These are phyloP conservation scores for Panagrolaimus sp. DNA, from an alignment of 1,140 invertebrate species.

Conservation along the genomic window DNA sequence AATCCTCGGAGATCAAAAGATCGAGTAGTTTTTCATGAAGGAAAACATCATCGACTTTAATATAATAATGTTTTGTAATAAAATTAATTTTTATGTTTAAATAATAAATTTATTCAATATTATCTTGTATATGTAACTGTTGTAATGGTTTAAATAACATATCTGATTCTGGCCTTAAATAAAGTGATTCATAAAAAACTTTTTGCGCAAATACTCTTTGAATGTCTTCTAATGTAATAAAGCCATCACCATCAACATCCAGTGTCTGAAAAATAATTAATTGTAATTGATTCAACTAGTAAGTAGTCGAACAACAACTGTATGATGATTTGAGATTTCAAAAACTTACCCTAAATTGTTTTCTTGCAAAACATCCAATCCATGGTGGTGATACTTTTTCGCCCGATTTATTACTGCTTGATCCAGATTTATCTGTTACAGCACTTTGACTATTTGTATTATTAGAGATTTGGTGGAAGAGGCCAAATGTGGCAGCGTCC, in stretches of 20 bases:
- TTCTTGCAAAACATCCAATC: constrained; percentile 10
- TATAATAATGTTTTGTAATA: background rate
- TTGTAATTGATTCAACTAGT: background rate
- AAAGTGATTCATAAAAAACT: constrained; percentile 9
- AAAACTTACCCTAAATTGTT: constrained; percentile 25
- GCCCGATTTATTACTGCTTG: background rate
- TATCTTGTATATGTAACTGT: background rate
- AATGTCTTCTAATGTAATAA: constrained; percentile 38
- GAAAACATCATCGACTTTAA: background rate
- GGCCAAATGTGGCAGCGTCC: constrained; percentile 33
- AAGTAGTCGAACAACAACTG: no score
- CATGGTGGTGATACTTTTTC: constrained; percentile 15
- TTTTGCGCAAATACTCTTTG: constrained; percentile 27
- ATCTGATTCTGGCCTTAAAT: constrained; percentile 6
- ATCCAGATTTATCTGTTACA: constrained; percentile 22
- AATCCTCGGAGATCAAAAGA: background rate
- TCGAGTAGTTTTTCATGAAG: background rate
- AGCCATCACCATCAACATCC: constrained; percentile 36
- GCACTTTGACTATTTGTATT: constrained; percentile 21
- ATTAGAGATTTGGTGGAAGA: constrained; percentile 18
- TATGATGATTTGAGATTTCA: background rate
- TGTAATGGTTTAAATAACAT: no score
- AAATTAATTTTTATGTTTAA: background rate
- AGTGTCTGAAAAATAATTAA: constrained; percentile 20
- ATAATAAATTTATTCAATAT: background rate